These are phyloP conservation scores for Neodon shergylaensis DNA, from an alignment of 2,113 vertebrate genomes.

Conservation along the genomic window DNA sequence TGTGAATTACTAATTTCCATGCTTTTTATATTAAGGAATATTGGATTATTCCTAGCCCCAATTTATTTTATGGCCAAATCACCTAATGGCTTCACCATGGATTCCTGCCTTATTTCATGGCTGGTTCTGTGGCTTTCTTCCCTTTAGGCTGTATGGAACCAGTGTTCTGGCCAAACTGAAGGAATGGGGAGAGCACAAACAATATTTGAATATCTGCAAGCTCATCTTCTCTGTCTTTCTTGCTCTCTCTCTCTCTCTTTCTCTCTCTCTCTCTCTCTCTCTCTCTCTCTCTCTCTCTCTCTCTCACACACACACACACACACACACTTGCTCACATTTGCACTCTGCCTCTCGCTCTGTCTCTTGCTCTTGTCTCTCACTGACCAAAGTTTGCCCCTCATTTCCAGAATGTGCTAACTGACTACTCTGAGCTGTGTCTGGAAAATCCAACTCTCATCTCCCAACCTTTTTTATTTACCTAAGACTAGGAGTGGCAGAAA, in stretches of 20 bases:
- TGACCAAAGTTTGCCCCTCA: neutral
- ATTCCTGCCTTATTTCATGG: neutral
- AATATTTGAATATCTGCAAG: neutral
- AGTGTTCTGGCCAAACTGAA: neutral
- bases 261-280: neutral
- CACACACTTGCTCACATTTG: no score
- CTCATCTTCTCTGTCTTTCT: neutral
- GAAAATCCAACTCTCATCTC: neutral
- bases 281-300: neutral
- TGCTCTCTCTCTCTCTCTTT: neutral
- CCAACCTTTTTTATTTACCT: neutral
- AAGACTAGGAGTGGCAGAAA: neutral
- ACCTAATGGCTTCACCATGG: neutral
- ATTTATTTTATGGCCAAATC: neutral
- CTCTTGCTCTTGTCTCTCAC: neutral
- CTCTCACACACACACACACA: neutral
- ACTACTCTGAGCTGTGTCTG: neutral
- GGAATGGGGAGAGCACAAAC: neutral
- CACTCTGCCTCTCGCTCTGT: neutral
- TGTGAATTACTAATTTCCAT: neutral
- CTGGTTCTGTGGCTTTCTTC: neutral
- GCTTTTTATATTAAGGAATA: neutral
- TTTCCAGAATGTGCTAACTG: neutral
- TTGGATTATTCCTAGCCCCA: neutral
- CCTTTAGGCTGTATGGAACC: neutral